Evolutionary conservation across 2,797 vertebrate species (phyloP), one percentile per base, ranked within the genome.

Genomic region (Lycodopsis pacificus): DNA sequence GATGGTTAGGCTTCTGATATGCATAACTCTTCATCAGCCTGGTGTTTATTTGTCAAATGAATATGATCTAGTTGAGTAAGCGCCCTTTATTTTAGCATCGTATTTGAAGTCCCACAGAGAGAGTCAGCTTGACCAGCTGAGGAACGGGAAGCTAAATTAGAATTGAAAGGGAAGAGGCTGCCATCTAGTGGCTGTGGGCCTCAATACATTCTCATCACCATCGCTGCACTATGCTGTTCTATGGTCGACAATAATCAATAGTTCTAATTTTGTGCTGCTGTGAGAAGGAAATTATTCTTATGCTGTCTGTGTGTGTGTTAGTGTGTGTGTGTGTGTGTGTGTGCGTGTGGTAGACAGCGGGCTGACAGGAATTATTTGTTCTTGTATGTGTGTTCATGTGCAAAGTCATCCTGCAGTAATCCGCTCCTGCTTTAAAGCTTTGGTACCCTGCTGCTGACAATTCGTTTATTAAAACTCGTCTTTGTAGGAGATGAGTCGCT

Each of bases 151-250:
- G 20, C 25, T 15, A 78, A 88, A 91, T 90, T 87, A 65, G 14
- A 86, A 83, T 91, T 89, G 79, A 91, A 92, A 92, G 85, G 85
- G 79, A 68, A 34, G 74, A 92, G 77, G 77, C 56, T 83, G 93
- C 92, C 93, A 94, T 93, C 94, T 95, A 93, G 94, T 93, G 94
- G 93, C 65, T 57, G 19, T 30, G 27, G 61, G 69, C 9, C 13
- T 71, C 63, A 84, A 89, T 85, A 79, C 9, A 79, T 80, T 77
- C 56, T 79, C 76, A 88, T 90, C 77, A 77, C 72, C n/a, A 20
- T 48, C 4, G 53, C 84, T 77, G 69, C 79, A 80, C 68, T 49
- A 12, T 75, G 73, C 76, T 81, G 76, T 83, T 84, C 86, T 84
- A 81, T 85, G 81, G 73, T 73, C 83, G 87, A 89, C 86, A 77